phyloP scores from a whole-genome alignment of 2,797 vertebrate species.

The Gymnothorax javanicus region DNA sequence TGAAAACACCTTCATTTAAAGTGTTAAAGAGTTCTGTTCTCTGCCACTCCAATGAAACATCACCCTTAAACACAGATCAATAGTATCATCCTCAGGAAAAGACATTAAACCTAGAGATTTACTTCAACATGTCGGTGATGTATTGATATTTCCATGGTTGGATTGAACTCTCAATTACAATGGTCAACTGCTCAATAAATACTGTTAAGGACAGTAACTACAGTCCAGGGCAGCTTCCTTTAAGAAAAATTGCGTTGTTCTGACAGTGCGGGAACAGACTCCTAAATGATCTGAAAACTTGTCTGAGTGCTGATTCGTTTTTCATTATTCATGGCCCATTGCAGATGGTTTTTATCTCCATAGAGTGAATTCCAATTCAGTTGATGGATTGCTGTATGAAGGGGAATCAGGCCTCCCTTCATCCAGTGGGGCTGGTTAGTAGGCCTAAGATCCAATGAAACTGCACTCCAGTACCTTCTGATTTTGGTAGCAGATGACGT shows the following conservation, averaged over 20 bases:
- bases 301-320: neutral
- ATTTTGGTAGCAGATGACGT: neutral
- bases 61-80: conserved; percentile 71
- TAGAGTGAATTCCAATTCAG: neutral
- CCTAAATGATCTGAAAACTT: neutral
- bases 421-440: neutral
- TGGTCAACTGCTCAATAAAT: conserved; percentile 73
- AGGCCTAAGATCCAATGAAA: conserved; percentile 12
- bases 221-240: conserved; percentile 38
- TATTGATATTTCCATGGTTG: conserved; percentile 72
- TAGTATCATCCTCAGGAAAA: conserved; percentile 69
- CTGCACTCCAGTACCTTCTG: neutral
- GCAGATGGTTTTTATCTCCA: neutral
- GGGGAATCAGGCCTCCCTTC: neutral
- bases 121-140: conserved; percentile 57
- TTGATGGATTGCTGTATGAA: neutral
- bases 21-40: conserved; percentile 29
- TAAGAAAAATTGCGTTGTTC: conserved; percentile 20
- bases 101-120: conserved; percentile 62
- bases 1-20: conserved; percentile 36
- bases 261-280: neutral
- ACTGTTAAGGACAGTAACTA: conserved; percentile 67
- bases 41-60: conserved; percentile 60
- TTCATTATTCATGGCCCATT: neutral
- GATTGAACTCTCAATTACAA: conserved; percentile 74